These are phyloP conservation scores for Neosilurus hyrtlii DNA, from an alignment of 2,797 vertebrate species.

Conservation along the genomic window DNA sequence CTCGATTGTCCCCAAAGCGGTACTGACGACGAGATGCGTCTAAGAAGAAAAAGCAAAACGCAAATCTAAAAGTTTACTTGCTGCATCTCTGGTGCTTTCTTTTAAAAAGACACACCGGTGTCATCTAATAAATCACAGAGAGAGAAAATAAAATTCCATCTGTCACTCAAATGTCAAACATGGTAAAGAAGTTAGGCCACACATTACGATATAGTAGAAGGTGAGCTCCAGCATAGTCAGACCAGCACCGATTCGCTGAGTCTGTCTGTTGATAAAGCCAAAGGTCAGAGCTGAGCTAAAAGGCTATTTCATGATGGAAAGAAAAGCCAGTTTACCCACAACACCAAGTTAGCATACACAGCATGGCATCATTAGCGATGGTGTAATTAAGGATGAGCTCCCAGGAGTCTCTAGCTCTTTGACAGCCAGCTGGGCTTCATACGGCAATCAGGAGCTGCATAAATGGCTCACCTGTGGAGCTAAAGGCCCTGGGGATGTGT, in stretches of 20 bases:
- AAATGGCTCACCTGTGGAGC: slow-evolving; percentile 33
- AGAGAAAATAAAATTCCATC: background rate
- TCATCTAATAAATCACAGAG: too few relatives aligned
- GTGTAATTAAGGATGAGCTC: slow-evolving; percentile 25
- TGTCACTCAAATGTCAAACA: background rate
- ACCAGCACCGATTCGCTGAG: background rate
- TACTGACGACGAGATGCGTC: background rate
- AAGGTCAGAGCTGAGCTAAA: slow-evolving; percentile 7
- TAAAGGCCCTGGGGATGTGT: slow-evolving; percentile 1
- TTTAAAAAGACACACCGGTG: slow-evolving; percentile 3
- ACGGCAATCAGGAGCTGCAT: slow-evolving; percentile 30
- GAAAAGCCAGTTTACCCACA: slow-evolving; percentile 10
- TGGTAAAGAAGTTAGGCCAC: background rate
- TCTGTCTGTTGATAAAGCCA: slow-evolving; percentile 3
- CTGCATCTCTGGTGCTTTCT: background rate
- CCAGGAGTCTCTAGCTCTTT: slow-evolving; percentile 18
- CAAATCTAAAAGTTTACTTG: background rate
- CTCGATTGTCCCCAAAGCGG: background rate
- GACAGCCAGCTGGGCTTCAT: slow-evolving; percentile 40
- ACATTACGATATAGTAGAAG: background rate
- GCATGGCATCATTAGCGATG: slow-evolving; percentile 14
- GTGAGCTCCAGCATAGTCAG: background rate
- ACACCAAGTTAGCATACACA: background rate
- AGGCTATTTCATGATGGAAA: background rate
- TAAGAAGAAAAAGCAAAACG: background rate